These are phyloP conservation scores for Manis pentadactyla DNA, from an alignment of 2,797 vertebrate species.

Conservation along the genomic window DNA sequence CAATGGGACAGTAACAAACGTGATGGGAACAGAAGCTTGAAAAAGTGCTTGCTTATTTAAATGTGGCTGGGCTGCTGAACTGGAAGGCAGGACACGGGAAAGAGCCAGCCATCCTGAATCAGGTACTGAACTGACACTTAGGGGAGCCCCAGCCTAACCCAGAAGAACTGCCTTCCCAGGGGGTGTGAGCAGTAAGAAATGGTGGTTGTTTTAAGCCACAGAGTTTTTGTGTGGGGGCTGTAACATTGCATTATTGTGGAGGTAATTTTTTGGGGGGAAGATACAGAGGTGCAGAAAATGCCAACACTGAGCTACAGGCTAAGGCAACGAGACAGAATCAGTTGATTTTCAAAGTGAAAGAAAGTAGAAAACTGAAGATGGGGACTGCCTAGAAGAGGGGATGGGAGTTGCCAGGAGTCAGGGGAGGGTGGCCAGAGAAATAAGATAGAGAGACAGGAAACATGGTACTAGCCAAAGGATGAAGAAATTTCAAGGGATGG, in stretches of 20 bases:
- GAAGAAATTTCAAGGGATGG: not conserved
- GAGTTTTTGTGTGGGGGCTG: not conserved
- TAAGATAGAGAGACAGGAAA: not conserved
- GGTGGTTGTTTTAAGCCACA: not conserved
- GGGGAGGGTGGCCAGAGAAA: not conserved
- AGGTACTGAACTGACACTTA: not conserved
- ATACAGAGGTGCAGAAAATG: not conserved
- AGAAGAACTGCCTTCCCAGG: not conserved
- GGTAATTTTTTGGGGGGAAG: not conserved
- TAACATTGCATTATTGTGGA: not conserved
- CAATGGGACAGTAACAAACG: not conserved
- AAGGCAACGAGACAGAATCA: not conserved
- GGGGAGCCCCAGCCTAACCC: not conserved
- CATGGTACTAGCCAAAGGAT: not conserved
- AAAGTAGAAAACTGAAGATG: not conserved
- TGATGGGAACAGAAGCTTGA: not conserved
- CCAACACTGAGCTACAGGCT: not conserved
- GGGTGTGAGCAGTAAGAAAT: fast-evolving
- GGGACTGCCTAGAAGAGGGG: too few relatives aligned
- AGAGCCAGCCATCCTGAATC: not conserved
- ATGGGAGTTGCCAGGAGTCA: not conserved
- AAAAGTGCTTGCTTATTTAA: not conserved
- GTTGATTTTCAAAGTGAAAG: not conserved
- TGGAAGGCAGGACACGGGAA: not conserved
- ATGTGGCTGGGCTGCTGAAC: too few relatives aligned